Base-by-base conservation (phyloP, 2,888 invertebrate species). In the Acrobasis suavella region DNA sequence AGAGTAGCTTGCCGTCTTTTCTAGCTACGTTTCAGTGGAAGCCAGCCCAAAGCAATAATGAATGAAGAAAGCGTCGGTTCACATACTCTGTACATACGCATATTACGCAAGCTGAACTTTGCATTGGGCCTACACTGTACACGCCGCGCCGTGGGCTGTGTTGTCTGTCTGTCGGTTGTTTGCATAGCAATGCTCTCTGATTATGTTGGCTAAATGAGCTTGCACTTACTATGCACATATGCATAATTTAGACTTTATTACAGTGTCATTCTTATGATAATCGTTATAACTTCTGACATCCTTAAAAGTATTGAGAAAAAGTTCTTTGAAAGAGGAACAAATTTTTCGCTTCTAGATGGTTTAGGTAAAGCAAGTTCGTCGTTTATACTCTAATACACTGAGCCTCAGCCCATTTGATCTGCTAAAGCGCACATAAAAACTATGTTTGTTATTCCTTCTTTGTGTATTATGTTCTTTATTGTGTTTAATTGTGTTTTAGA, bases 141-240 rank as follows among this genome's bases (percentile, higher is more conserved):
- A 46, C 17, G 42, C 38, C 39, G 16, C 39, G 55, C n/a, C 22
- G 56, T 56, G 42, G 42, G 42, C 9, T 56, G 55, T 42, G 42
- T 9, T 56, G 55, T 42, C 55, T 56, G 56, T 56, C 56, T 56
- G 56, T 52, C 52, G 32, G 56, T 56, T 42, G 56, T 56, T 56
- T 56, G 56, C 56, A 56, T 56, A 56, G 42, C 22, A 46, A 42
- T 56, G 42, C 22, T 17, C 22, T 56, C 56, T 16, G 17, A 56
- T 56, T 56, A 42, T 56, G 46, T 56, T 22, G 17, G 38, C 15
- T 15, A 16, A 56, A 56, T 56, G 56, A 56, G 56, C 42, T 42
- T 56, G 56, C 56, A 56, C 42, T 56, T 56, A 42, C 42, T 46
- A 56, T 42, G 56, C 56, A 56, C 22, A 56, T 56, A 14, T 42